These are phyloP conservation scores for Dasysyrphus albostriatus DNA, from an alignment of 2,888 invertebrate genomes.

Conservation along the genomic window DNA sequence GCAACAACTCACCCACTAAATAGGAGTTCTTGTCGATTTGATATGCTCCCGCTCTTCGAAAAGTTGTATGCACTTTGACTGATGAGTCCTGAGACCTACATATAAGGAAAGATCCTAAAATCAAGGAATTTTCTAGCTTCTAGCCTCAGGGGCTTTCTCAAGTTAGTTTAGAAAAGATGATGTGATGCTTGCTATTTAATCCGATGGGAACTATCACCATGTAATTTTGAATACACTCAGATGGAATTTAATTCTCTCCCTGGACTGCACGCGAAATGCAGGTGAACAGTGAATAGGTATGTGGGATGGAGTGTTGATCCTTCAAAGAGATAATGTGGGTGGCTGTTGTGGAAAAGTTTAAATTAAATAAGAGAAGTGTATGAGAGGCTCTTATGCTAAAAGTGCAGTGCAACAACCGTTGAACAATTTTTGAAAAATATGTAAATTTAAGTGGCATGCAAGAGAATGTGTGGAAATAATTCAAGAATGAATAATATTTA, in stretches of 20 bases:
- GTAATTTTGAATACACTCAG: conserved; percentile 40
- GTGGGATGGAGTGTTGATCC: neutral
- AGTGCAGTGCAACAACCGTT: neutral
- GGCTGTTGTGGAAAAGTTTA: neutral
- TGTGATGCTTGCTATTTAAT: conserved; percentile 25
- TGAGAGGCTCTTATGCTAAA: neutral
- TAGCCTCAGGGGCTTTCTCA: conserved; percentile 4
- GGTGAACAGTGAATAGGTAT: neutral
- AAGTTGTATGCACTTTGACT: conserved; percentile 48
- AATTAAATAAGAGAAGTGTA: neutral
- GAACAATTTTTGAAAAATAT: neutral
- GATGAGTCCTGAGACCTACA: conserved; percentile 61
- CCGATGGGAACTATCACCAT: conserved; percentile 57
- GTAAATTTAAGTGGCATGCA: neutral
- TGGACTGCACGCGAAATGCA: neutral
- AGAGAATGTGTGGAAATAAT: neutral
- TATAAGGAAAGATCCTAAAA: conserved; percentile 36
- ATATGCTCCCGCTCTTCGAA: conserved; percentile 21
- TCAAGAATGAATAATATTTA: neutral
- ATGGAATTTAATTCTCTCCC: conserved; percentile 43
- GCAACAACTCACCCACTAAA: conserved; percentile 2
- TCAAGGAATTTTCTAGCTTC: conserved; percentile 28
- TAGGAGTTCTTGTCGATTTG: conserved; percentile 47
- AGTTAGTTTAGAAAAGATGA: neutral
- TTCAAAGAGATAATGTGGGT: neutral